A percentile compares a stretch with the other conserved stretches of the same genome.
These are phyloP conservation scores for Abrostola tripartita DNA, from an alignment of 2,888 invertebrate species.

Conservation along the genomic window DNA sequence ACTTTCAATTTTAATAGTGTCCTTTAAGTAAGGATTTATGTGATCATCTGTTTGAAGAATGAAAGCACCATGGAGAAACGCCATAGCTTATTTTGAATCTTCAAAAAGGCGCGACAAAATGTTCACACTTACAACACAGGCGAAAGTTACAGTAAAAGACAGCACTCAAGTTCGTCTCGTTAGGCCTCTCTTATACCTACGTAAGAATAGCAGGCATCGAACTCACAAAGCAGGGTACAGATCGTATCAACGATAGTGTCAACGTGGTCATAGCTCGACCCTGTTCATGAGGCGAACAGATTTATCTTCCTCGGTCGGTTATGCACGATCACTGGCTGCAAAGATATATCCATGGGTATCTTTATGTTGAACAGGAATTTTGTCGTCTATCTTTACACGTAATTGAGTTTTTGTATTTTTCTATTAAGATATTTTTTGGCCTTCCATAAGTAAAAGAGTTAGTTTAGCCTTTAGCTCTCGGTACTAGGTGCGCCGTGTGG, in stretches of 20 bases:
- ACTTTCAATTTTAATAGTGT: no score
- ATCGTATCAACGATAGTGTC: not conserved
- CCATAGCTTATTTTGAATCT: no score
- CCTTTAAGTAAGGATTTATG: no score
- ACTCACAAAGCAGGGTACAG: not conserved
- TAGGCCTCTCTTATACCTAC: not conserved
- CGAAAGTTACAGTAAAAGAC: not conserved
- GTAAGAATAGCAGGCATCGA: not conserved
- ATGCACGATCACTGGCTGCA: slow-evolving; percentile 3
- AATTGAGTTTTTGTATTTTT: not conserved
- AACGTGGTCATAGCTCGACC: not conserved
- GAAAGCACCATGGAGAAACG: no score
- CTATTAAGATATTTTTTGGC: not conserved
- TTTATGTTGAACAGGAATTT: slow-evolving; percentile 1
- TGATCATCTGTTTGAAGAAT: no score
- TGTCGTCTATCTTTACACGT: not conserved
- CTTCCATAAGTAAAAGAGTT: no score
- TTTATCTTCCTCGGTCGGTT: slow-evolving; percentile 23
- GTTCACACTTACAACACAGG: no score
- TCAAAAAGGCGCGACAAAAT: no score
- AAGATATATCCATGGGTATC: not conserved
- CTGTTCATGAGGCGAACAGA: not conserved
- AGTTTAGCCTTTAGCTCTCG: no score
- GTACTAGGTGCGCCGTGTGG: no score
- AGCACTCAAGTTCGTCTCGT: not conserved